A percentile compares a stretch with the other conserved stretches of the same genome.
phyloP scores from a whole-genome alignment of 2,888 invertebrate genomes.

The Archips crataeganus region DNA sequence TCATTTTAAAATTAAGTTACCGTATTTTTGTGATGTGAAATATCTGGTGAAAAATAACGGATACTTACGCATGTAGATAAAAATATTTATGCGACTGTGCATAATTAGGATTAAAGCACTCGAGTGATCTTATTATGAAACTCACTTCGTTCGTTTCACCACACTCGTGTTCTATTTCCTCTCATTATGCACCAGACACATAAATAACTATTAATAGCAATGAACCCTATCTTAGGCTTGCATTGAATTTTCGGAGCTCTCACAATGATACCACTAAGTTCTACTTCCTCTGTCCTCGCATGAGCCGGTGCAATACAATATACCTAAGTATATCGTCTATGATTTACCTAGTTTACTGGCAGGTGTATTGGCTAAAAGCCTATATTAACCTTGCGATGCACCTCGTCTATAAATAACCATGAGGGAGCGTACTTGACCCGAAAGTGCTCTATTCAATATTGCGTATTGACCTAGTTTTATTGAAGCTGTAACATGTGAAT shows the following conservation, averaged over 20 bases:
- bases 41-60: too few relatives aligned
- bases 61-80: too few relatives aligned
- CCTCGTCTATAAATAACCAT: conserved; percentile 27
- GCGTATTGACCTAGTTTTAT: conserved; percentile 39
- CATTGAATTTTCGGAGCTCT: neutral
- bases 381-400: conserved; percentile 19
- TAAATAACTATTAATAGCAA: neutral
- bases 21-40: too few relatives aligned
- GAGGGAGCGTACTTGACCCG: conserved; percentile 36
- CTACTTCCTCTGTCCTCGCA: neutral
- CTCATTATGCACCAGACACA: too few relatives aligned
- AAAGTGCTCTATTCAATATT: conserved; percentile 39
- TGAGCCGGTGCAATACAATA: neutral
- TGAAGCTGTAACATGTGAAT: conserved; percentile 10
- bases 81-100: too few relatives aligned
- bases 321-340: neutral
- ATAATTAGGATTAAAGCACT: too few relatives aligned
- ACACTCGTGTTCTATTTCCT: too few relatives aligned
- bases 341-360: neutral
- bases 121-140: too few relatives aligned
- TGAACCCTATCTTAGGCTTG: neutral
- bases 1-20: too few relatives aligned
- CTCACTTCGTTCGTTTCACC: too few relatives aligned
- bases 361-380: neutral
- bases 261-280: neutral